These are phyloP conservation scores for Heterodera filipjevi DNA, from an alignment of 2,888 invertebrate species.

Conservation along the genomic window DNA sequence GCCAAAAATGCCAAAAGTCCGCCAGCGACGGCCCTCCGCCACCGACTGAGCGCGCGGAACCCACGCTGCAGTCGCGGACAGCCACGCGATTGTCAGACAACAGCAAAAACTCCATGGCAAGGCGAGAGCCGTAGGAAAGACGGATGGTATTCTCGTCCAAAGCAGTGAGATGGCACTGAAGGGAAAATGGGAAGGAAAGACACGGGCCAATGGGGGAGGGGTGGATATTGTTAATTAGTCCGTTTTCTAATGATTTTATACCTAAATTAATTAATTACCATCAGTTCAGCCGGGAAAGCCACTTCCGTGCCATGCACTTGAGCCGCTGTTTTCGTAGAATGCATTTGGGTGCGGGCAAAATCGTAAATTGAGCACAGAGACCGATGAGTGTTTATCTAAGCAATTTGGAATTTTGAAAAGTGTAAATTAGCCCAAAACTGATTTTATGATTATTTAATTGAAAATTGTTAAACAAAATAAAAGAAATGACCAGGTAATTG, in stretches of 20 bases:
- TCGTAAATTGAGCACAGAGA: slow-evolving; percentile 47
- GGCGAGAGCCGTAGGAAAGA: slow-evolving; percentile 45
- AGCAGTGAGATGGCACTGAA: slow-evolving; percentile 45
- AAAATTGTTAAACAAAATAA: neutral
- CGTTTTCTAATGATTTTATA: too few species aligned
- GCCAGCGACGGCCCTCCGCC: slow-evolving; percentile 14
- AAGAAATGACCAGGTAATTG: slow-evolving; percentile 43
- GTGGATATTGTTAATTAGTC: neutral
- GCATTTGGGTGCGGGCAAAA: slow-evolving; percentile 44
- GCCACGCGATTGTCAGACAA: slow-evolving; percentile 45
- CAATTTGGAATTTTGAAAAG: too few species aligned
- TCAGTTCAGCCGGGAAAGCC: slow-evolving; percentile 38
- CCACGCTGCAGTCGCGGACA: slow-evolving; percentile 30
- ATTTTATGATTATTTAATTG: too few species aligned
- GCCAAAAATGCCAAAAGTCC: slow-evolving; percentile 25
- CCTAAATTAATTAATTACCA: slow-evolving; percentile 17
- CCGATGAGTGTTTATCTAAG: slow-evolving; percentile 27
- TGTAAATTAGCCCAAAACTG: too few species aligned
- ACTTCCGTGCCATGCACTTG: slow-evolving; percentile 37
- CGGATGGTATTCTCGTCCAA: slow-evolving; percentile 48
- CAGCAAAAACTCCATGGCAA: slow-evolving; percentile 53
- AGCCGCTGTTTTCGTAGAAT: slow-evolving; percentile 32
- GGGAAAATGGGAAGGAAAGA: neutral
- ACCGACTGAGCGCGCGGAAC: neutral
- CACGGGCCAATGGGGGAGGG: too few species aligned